Conservation (phyloP, 2,888 invertebrate species). For the Rhagophthalmus giganteus region DNA sequence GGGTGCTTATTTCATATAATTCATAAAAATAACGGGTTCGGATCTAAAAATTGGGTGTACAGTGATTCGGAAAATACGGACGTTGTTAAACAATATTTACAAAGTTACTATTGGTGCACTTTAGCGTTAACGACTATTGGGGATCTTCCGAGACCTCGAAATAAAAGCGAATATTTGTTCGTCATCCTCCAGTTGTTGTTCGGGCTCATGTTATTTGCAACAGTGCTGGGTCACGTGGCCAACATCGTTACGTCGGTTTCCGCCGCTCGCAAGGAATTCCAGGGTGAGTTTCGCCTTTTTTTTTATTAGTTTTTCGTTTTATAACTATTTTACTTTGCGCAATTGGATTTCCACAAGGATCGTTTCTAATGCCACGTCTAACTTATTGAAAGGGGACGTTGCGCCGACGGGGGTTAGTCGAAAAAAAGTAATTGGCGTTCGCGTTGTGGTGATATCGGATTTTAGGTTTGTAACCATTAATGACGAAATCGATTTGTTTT, state of each 20-base stretch:
- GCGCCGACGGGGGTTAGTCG: no score
- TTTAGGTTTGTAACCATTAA: no score
- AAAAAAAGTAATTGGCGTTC: no score
- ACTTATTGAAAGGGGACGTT: no score
- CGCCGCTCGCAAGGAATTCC: constrained; percentile 96
- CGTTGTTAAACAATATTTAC: constrained; percentile 92
- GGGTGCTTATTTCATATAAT: constrained; percentile 98
- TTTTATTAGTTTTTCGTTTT: constrained; percentile 5
- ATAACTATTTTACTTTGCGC: constrained; percentile 18
- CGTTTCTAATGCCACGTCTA: no score
- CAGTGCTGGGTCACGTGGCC: constrained; percentile 95
- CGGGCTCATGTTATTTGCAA: constrained; percentile 92
- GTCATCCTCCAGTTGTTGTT: constrained; percentile 93
- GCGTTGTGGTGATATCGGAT: no score
- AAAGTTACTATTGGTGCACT: constrained; percentile 98
- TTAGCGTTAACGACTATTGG: constrained; percentile 95
- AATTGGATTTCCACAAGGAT: constrained; percentile 38
- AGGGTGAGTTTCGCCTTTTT: constrained; percentile 69
- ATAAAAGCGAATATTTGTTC: constrained; percentile 93
- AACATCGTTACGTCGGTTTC: constrained; percentile 98
- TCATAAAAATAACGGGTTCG: constrained; percentile 93
- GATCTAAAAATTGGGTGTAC: constrained; percentile 89
- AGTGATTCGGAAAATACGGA: constrained; percentile 84
- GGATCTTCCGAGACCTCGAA: constrained; percentile 86
- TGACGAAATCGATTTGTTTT: no score